phyloP scores from a whole-genome alignment of 64 coral and sea anemone genomes.

The Orbicella faveolata region DNA sequence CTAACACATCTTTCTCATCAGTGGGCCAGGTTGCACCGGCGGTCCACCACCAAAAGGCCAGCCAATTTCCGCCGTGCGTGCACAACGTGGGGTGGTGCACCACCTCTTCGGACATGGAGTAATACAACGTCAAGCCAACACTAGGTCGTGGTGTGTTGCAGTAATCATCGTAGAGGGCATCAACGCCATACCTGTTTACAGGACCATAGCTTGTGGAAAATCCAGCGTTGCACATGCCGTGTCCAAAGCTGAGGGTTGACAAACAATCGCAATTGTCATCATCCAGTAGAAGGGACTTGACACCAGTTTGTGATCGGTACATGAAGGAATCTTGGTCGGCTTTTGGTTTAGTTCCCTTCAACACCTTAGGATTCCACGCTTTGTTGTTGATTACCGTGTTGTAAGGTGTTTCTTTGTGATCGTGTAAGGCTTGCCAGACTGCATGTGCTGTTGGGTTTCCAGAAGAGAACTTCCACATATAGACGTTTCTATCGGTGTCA shows the following conservation, averaged over 20 bases:
- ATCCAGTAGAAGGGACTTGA: conserved; percentile 71
- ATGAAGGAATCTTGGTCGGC: conserved; percentile 44
- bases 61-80: conserved; percentile 68
- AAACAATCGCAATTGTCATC: conserved; percentile 66
- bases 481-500: conserved; percentile 65
- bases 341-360: conserved; percentile 43
- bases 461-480: conserved; percentile 65
- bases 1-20: conserved; percentile 48
- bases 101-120: conserved; percentile 4
- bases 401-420: conserved; percentile 46
- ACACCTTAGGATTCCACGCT: conserved; percentile 64
- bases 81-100: conserved; percentile 12
- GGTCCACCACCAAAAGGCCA: conserved; percentile 79
- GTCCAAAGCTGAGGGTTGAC: conserved; percentile 49
- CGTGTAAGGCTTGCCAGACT: conserved; percentile 66
- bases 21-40: conserved; percentile 49
- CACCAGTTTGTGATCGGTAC: conserved; percentile 47
- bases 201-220: conserved; percentile 28
- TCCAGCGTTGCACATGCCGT: conserved; percentile 16
- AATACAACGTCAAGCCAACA: conserved; percentile 60
- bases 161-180: conserved; percentile 32
- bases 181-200: conserved; percentile 39
- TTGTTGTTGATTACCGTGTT: conserved; percentile 39
- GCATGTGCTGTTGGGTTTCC: conserved; percentile 77
- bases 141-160: conserved; percentile 50